phyloP scores from a whole-genome alignment of 2,113 vertebrate species.

The Urocynchramus pylzowi region DNA sequence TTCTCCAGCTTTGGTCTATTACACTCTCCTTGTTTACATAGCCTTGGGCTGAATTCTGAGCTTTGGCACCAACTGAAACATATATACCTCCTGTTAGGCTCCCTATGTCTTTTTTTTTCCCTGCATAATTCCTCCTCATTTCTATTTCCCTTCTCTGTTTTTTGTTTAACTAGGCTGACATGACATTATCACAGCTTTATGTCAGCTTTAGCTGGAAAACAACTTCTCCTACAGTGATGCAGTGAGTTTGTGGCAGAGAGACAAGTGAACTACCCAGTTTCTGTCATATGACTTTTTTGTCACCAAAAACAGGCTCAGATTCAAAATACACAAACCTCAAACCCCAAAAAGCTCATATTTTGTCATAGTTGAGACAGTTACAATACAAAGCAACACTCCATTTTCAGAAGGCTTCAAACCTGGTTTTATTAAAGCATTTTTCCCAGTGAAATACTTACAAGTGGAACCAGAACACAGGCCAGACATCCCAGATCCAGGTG shows the following conservation, averaged over 20 bases:
- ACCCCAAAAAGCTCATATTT: background rate
- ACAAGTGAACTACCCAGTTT: background rate
- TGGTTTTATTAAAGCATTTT: background rate
- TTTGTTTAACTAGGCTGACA: background rate
- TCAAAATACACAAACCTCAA: background rate
- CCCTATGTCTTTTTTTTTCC: background rate
- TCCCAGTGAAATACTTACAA: background rate
- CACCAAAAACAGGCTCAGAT: background rate
- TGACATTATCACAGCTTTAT: background rate
- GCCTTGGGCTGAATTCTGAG: background rate
- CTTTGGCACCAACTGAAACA: background rate
- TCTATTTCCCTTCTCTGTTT: background rate
- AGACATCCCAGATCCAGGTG: background rate
- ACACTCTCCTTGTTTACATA: background rate
- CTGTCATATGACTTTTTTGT: background rate
- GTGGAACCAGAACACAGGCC: rapidly evolving
- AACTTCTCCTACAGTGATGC: background rate
- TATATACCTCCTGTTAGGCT: background rate
- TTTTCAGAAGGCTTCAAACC: background rate
- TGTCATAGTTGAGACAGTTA: background rate
- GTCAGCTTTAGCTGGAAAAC: background rate
- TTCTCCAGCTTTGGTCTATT: background rate
- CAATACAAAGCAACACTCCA: background rate
- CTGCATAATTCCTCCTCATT: background rate
- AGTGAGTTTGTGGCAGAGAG: background rate